phyloP scores from a whole-genome alignment of 2,888 invertebrate genomes.

The Drosophila gaucha region DNA sequence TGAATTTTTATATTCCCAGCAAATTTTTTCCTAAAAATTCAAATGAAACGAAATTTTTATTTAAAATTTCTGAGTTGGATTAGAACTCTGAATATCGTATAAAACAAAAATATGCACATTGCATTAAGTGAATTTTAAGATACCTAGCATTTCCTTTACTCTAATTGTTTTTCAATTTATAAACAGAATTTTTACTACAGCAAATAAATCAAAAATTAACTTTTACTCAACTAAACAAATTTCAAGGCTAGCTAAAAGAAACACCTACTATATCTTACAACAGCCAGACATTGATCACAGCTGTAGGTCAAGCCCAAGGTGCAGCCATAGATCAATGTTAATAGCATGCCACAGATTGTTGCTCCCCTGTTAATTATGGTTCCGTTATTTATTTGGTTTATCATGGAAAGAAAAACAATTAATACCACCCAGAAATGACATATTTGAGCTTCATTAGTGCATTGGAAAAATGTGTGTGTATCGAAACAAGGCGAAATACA shows the following conservation, averaged over 20 bases:
- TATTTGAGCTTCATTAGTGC: constrained; percentile 31
- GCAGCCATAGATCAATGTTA: constrained; percentile 4
- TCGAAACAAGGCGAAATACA: constrained; percentile 8
- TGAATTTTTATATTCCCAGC: no score
- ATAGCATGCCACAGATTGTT: constrained; percentile 26
- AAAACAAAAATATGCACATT: no score
- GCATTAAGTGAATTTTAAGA: background rate
- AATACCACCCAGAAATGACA: constrained; percentile 46
- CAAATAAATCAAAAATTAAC: background rate
- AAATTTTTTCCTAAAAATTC: no score
- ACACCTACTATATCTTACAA: background rate
- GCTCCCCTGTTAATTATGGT: constrained; percentile 18
- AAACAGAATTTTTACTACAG: background rate
- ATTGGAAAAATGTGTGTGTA: constrained; percentile 3
- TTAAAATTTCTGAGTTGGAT: no score
- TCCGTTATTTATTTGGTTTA: constrained; percentile 51
- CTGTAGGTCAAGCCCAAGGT: constrained; percentile 37
- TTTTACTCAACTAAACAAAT: background rate
- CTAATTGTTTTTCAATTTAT: no score
- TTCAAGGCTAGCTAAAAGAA: background rate
- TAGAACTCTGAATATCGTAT: no score
- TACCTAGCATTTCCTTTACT: background rate
- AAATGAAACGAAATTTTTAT: no score
- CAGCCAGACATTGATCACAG: background rate
- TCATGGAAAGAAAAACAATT: constrained; percentile 50